These are phyloP conservation scores for Paraescarpia echinospica DNA, from an alignment of 1,140 invertebrate genomes.

Conservation along the genomic window DNA sequence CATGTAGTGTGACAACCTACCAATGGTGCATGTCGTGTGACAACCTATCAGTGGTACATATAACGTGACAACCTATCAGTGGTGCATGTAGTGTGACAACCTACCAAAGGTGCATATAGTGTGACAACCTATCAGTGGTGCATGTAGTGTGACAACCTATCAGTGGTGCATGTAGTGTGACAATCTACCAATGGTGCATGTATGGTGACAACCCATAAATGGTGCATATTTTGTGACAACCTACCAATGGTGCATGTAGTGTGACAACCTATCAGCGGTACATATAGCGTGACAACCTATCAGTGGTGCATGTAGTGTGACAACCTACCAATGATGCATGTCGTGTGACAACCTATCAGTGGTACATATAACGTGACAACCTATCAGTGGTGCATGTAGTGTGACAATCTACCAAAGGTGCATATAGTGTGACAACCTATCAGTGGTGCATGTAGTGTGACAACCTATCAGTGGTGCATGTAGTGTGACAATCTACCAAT, in stretches of 20 bases:
- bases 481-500: too few species aligned
- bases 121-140: conserved; percentile 62
- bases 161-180: background rate
- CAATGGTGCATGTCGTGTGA: conserved; percentile 58
- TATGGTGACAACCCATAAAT: background rate
- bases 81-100: background rate
- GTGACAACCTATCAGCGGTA: conserved; percentile 62
- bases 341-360: too few species aligned
- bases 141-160: conserved; percentile 60
- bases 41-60: too few species aligned
- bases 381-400: too few species aligned
- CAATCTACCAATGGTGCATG: too few species aligned
- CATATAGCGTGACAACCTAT: conserved; percentile 60
- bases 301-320: too few species aligned
- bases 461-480: too few species aligned
- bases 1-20: conserved; percentile 52
- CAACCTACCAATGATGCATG: too few species aligned
- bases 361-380: too few species aligned
- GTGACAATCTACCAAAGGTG: too few species aligned
- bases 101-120: background rate
- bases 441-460: too few species aligned
- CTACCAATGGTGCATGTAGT: background rate
- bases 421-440: too few species aligned
- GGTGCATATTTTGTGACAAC: conserved; percentile 3
- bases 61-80: background rate